Conservation (phyloP, 2,888 invertebrate species). For the Drosophila rubida region DNA sequence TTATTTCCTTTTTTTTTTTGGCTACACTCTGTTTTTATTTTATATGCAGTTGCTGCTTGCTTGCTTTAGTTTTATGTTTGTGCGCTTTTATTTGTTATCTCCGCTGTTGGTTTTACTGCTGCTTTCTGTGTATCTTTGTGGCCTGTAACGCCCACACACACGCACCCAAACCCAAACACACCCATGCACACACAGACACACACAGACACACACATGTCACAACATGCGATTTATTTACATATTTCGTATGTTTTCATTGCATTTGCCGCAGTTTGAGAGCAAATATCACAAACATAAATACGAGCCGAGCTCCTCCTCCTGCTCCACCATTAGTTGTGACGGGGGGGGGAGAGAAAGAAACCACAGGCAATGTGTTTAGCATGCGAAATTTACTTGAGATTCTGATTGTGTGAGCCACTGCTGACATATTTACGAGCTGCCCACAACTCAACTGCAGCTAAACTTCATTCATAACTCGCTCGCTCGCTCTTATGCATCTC, state of each 20-base stretch:
- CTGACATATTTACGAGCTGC: constrained; percentile 74
- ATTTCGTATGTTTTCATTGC: constrained; percentile 75
- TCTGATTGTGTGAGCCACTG: constrained; percentile 56
- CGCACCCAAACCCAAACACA: constrained; percentile 20
- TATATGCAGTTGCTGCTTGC: constrained; percentile 63
- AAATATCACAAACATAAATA: constrained; percentile 62
- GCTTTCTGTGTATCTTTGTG: constrained; percentile 48
- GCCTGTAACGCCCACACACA: constrained; percentile 34
- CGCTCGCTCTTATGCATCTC: neutral
- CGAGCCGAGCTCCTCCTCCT: neutral
- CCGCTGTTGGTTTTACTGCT: constrained; percentile 51
- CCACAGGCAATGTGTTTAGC: constrained; percentile 55
- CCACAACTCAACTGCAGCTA: constrained; percentile 63
- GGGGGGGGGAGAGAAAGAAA: too few relatives aligned
- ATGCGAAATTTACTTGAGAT: constrained; percentile 64
- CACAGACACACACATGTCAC: constrained; percentile 44
- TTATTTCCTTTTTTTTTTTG: constrained; percentile 18
- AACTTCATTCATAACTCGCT: constrained; percentile 76
- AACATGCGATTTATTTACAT: constrained; percentile 76
- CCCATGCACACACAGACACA: constrained; percentile 30
- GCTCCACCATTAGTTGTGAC: constrained; percentile 1
- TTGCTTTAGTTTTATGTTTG: constrained; percentile 76
- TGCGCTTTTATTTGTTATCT: constrained; percentile 50
- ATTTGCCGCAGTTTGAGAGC: constrained; percentile 74
- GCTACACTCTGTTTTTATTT: constrained; percentile 11